Evolutionary conservation across 2,797 vertebrate species (phyloP), one percentile per base, ranked within the genome.

Genomic region (Gadopsis marmoratus): DNA sequence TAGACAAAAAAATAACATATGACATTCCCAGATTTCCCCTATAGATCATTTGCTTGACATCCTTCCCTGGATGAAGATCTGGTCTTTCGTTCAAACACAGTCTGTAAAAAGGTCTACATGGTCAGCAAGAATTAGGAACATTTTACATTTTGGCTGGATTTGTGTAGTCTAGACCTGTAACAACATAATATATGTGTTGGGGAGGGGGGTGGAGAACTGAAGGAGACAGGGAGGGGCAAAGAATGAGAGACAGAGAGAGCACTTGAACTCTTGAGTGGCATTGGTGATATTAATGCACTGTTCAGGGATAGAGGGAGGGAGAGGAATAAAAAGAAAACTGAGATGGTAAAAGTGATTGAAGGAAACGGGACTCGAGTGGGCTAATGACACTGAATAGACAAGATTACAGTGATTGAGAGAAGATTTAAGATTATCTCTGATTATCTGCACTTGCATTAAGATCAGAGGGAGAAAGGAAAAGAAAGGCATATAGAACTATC

Each of bases 391-490:
- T 21, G 77, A 86, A 78, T 53, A 71, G 78, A 79, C 61, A 7
- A 82, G 86, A 91, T 89, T 84, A 82, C 74, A 79, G 86, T 83
- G 86, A 91, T 90, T 79, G 87, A 88, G 83, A 74, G 73, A 75
- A 73, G 58, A 75, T 81, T 86, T 82, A 26, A 71, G 74, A 91
- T 93, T 79, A 85, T 87, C 71, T 83, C 74, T 71, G 80, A 91
- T 93, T 89, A 89, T 86, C 77, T 74, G 65, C 48, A 61, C 82
- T 86, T 54, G 79, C 74, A 43, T 83, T 76, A 39, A 65, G 82
- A 88, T 83, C 71, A 75, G 78, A 81, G 54, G 39, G 47, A 59
- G 63, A 50, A 19, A 61, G 66, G 51, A 70, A 71, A 48, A 66
- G 64, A 78, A 71, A 5, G 5, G 37, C 35, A 53, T 45, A 50